Percentiles rank a stretch among this genome's conserved stretches.
These are phyloP conservation scores for Stramonita haemastoma DNA, from an alignment of 2,888 invertebrate genomes.

Conservation along the genomic window DNA sequence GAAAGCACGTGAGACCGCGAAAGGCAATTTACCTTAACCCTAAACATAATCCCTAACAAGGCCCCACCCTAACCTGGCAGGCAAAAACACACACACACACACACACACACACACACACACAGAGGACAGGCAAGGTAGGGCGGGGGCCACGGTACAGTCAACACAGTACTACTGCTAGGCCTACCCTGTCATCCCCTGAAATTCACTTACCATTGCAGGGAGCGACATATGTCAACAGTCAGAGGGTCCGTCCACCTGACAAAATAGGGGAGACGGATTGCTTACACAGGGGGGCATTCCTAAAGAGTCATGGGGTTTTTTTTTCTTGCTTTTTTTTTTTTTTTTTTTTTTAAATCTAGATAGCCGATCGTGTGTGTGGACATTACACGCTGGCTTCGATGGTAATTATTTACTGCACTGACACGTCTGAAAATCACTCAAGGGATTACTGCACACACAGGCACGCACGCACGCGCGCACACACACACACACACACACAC, in stretches of 20 bases:
- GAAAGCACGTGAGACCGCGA: too few relatives aligned
- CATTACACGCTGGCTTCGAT: too few relatives aligned
- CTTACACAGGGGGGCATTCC: neutral
- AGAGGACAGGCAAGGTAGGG: neutral
- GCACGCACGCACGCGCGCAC: too few relatives aligned
- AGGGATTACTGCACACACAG: too few relatives aligned
- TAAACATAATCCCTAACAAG: neutral
- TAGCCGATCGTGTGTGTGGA: too few relatives aligned
- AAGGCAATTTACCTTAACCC: neutral
- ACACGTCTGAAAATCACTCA: too few relatives aligned
- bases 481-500: too few relatives aligned
- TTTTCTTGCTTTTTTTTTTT: too few relatives aligned
- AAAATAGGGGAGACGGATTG: neutral
- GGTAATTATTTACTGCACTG: too few relatives aligned
- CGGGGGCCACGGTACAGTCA: neutral
- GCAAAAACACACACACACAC: too few relatives aligned
- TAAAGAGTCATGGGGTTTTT: too few relatives aligned
- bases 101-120: neutral
- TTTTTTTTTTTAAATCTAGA: too few relatives aligned
- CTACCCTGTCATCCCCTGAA: constrained; percentile 1
- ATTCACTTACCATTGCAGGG: neutral
- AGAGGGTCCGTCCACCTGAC: neutral
- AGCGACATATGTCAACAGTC: neutral
- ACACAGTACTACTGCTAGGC: neutral
- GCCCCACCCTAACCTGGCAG: neutral